Conservation (phyloP, 2,797 vertebrate genomes). For the Mormyrops attenuatus region DNA sequence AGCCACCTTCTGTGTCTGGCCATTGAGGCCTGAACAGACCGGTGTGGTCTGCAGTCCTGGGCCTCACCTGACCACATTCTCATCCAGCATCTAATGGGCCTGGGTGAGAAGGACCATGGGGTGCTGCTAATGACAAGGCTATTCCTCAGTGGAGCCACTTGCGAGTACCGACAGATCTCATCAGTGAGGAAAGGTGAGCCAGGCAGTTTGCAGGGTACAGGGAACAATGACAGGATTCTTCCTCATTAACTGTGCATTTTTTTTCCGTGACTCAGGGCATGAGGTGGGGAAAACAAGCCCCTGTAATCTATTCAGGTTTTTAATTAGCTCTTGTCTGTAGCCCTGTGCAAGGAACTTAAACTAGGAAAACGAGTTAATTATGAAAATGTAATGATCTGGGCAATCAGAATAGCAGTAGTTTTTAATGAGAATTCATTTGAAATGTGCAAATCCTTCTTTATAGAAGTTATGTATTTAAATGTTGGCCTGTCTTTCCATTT, state of each 20-base stretch:
- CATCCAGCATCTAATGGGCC: not conserved
- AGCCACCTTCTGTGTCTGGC: not conserved
- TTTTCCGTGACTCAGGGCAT: not conserved
- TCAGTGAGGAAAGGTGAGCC: not conserved
- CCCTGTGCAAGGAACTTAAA: slow-evolving; percentile 22
- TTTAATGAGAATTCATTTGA: slow-evolving; percentile 25
- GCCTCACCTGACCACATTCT: not conserved
- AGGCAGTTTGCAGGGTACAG: slow-evolving; percentile 17
- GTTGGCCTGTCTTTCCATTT: not conserved
- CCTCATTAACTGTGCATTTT: slow-evolving; percentile 17
- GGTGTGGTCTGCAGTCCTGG: not conserved
- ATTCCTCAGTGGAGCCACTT: not conserved
- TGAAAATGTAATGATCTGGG: slow-evolving; percentile 22
- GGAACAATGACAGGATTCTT: slow-evolving; percentile 21
- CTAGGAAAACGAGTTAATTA: slow-evolving; percentile 26
- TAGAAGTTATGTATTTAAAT: slow-evolving; percentile 19
- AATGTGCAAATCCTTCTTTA: slow-evolving; percentile 20
- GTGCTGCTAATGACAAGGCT: not conserved
- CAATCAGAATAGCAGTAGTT: slow-evolving; percentile 15
- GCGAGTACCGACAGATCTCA: not conserved
- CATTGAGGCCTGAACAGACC: not conserved
- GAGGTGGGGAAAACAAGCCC: not conserved
- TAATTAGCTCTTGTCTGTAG: slow-evolving; percentile 22
- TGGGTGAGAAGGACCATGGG: not conserved
- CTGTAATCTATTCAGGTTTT: slow-evolving; percentile 24